Evolutionary conservation across 2,113 vertebrate species (phyloP), one percentile per base, ranked within the genome.

Genomic region (Sterna hirundo): DNA sequence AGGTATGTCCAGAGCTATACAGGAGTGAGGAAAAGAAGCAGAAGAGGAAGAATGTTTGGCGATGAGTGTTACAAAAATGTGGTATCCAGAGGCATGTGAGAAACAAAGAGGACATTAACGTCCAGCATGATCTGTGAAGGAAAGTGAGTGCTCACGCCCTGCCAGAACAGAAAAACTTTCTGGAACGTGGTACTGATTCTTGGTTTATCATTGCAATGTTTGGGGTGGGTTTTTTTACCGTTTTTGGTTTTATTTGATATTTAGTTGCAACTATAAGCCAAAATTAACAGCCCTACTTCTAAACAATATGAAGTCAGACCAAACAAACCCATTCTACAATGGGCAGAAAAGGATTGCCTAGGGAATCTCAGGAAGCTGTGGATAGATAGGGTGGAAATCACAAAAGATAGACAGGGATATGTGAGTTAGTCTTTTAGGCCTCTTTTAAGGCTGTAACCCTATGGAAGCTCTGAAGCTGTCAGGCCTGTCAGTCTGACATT

Each of bases 171-270:
- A 57, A 93, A 81, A 69, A 11, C 12, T 32, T 81, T n/a, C 51
- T 9, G 8, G 30, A 82, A 87, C 15, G 20, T 27, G 21, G 30
- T 57, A 36, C 30, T 79, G 55, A 29, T 7, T 52, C 34, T 84
- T 78, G 29, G 17, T 77, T 83, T 81, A 42, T 32, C 10, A 26
- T 34, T 34, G 15, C 21, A 68, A 11, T 36, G 0, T 46, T 71
- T 11, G 11, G 15, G 13, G 6, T 44, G 3, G 5, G 9, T 0
- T 0, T n/a, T 74, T 86, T 78, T 38, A 54, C 15, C 2, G 2
- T 5, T 69, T 70, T 71, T 77, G 14, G 3, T 44, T 70, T 51
- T 42, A 46, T 83, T 90, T 64, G 7, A 38, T 20, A 46, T 20
- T 76, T 83, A 83, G 7, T 62, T 76, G 25, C 10, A 64, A 64